A percentile compares a stretch with the other conserved stretches of the same genome.
These are phyloP conservation scores for Mastigias papua DNA, from an alignment of 30 jellyfish, hydroid and myxozoan genomes.

Conservation along the genomic window DNA sequence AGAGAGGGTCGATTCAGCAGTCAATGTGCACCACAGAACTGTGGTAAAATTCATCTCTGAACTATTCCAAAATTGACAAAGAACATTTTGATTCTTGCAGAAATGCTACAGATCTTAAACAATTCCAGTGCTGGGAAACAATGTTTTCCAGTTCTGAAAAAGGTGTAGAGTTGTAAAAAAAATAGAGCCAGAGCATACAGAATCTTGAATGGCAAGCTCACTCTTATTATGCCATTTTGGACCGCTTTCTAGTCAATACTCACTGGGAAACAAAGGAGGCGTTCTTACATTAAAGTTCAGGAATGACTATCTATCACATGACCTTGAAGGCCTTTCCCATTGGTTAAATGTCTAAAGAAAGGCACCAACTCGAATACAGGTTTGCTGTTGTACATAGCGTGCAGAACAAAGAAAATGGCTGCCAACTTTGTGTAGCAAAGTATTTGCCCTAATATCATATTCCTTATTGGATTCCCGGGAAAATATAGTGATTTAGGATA, in stretches of 20 bases:
- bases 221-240: not conserved
- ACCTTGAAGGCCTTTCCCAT: not conserved
- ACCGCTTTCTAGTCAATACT: not conserved
- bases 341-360: conserved; percentile 28
- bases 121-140: too few relatives aligned
- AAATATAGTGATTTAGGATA: conserved; percentile 13
- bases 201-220: not conserved
- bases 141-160: too few relatives aligned
- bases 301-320: conserved; percentile 40
- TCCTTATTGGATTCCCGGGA: not conserved
- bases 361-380: conserved; percentile 34
- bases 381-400: conserved; percentile 81
- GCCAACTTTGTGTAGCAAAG: conserved; percentile 35
- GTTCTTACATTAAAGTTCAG: too few relatives aligned
- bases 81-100: too few relatives aligned
- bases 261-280: not conserved
- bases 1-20: too few relatives aligned
- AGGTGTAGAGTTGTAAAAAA: too few relatives aligned
- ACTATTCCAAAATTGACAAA: too few relatives aligned
- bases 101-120: too few relatives aligned
- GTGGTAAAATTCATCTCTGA: too few relatives aligned
- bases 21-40: too few relatives aligned
- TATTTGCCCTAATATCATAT: not conserved
- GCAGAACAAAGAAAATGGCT: conserved; percentile 83
- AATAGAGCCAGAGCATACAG: too few relatives aligned